Percentiles rank a stretch among this genome's conserved stretches.
Evolutionary conservation across 1,140 invertebrate genomes (phyloP).

Genomic region (Philotrypesis tridentata): DNA sequence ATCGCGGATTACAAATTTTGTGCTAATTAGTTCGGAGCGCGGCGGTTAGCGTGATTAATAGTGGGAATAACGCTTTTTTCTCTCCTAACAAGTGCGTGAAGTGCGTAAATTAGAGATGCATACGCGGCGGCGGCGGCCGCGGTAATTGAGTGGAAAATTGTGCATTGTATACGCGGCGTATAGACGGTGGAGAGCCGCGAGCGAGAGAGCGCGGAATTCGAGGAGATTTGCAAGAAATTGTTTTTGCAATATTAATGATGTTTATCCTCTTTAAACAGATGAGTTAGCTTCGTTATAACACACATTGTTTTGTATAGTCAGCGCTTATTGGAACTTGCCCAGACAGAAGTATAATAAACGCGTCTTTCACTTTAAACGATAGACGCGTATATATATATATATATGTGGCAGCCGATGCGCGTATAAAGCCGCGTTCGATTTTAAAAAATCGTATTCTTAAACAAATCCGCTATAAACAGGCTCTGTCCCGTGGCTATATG

Average conservation of each 20-base stretch:
- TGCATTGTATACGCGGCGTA: too few species aligned
- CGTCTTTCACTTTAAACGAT: not conserved
- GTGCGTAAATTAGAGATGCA: too few species aligned
- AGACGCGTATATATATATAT: not conserved
- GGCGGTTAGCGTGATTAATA: too few species aligned
- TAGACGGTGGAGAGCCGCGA: too few species aligned
- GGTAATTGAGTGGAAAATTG: too few species aligned
- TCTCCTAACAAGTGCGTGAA: too few species aligned
- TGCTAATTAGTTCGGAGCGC: slow-evolving; percentile 18
- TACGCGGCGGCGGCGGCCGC: too few species aligned
- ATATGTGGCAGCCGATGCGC: too few species aligned
- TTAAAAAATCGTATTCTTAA: not conserved
- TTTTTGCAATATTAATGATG: not conserved
- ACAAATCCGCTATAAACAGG: not conserved
- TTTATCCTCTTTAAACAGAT: not conserved
- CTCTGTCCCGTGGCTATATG: too few species aligned
- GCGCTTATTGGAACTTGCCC: not conserved
- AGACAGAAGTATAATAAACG: not conserved
- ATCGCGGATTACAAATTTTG: slow-evolving; percentile 28
- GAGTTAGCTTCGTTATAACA: not conserved
- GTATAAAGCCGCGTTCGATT: too few species aligned
- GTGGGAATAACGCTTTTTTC: too few species aligned
- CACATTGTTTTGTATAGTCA: not conserved
- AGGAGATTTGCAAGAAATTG: not conserved
- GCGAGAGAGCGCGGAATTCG: not conserved